These are phyloP conservation scores for Mesitornis unicolor DNA, from an alignment of 2,113 vertebrate species.

Conservation along the genomic window DNA sequence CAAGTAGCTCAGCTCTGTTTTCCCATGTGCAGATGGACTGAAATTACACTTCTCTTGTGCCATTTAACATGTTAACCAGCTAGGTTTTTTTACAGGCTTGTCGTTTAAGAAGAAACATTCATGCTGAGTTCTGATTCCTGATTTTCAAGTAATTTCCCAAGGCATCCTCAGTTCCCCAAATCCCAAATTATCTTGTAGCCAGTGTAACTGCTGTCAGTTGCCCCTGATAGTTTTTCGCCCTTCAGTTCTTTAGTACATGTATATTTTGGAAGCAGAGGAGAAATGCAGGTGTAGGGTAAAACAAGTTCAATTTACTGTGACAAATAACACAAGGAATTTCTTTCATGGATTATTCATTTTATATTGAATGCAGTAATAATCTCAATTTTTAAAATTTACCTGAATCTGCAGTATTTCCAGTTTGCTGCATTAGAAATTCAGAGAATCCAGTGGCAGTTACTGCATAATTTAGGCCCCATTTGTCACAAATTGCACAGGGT, in stretches of 20 bases:
- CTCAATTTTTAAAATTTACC: background rate
- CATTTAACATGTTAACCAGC: background rate
- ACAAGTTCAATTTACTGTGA: conserved; percentile 1
- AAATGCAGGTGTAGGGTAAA: background rate
- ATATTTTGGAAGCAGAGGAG: background rate
- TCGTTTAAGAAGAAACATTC: background rate
- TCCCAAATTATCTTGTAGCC: background rate
- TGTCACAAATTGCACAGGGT: background rate
- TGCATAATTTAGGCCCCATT: conserved; percentile 18
- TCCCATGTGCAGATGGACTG: background rate
- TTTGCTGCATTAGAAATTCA: background rate
- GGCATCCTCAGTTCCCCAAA: background rate
- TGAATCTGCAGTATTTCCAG: conserved; percentile 18
- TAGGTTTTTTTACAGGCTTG: background rate
- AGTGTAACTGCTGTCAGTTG: background rate
- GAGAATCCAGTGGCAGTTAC: background rate
- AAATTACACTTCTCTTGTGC: background rate
- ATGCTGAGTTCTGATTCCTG: background rate
- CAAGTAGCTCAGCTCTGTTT: background rate
- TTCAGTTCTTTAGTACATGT: background rate
- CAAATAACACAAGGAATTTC: conserved; percentile 4
- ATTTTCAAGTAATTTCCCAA: background rate
- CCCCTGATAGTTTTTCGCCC: background rate
- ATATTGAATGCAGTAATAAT: conserved; percentile 6
- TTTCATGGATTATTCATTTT: conserved; percentile 35